Evolutionary conservation across 2,113 vertebrate genomes (phyloP), one percentile per base, ranked within the genome.

Genomic region (Lutjanus erythropterus): DNA sequence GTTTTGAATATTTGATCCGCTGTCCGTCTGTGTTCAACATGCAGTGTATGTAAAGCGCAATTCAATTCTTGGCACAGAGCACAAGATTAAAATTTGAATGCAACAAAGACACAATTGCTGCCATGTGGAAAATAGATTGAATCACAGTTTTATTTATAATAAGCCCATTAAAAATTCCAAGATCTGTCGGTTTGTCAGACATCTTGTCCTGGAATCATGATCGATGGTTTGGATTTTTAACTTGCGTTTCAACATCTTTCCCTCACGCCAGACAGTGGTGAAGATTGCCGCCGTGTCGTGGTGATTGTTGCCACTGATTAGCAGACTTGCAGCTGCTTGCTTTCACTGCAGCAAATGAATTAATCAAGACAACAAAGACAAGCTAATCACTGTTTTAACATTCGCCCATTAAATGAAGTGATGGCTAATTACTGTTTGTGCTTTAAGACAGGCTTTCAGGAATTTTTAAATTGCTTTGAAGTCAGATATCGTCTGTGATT

Each of bases 361-460:
- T 88, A 92, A 90, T 92, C 85, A 86, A 70, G 74, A 81, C 84
- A 81, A 94, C 92, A 91, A 93, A 91, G 85, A 91, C 87, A 47
- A 81, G 80, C 86, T 94, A 92, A 94, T 91, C 88, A 87, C 74
- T 86, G 89, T 92, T 93, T 94, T 93, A 93, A 89, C 81, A 86
- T 86, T 74, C 42, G 1, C 62, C 81, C 84, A 94, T 94, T 92
- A 93, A 77, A 87, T 82, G 41, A 85, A 92, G 88, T 83, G 77
- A 89, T 56, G 89, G 83, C 59, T 90, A 89, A 92, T 92, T 91
- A 81, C 58, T 78, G 85, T 78, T 91, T 88, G 83, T 66, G 81
- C 69, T 85, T 74, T 56, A 44, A 79, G 75, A 73, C 69, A 35
- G 65, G 31, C 52, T 75, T 84, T 82, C 41, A 80, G 78, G 69